Conservation (phyloP, 2,888 invertebrate genomes). For the Priocnemis perturbator region DNA sequence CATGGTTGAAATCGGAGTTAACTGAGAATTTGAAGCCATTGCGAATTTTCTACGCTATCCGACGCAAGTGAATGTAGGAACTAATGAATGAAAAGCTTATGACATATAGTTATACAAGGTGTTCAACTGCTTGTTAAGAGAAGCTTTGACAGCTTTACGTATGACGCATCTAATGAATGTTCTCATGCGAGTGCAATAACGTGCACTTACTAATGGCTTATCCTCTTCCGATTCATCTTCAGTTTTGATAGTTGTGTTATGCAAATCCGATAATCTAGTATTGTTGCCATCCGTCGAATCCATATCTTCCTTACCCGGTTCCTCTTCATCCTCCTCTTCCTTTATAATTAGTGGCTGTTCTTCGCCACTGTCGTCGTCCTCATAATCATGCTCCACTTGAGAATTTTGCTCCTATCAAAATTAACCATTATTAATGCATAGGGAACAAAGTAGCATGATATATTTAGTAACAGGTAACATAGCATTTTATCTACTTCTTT, state of each 20-base stretch:
- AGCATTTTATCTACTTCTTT: slow-evolving; percentile 44
- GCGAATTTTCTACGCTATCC: too few relatives aligned
- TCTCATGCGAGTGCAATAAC: too few relatives aligned
- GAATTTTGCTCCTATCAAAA: slow-evolving; percentile 79
- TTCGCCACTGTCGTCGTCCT: slow-evolving; percentile 73
- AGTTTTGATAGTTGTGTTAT: slow-evolving; percentile 72
- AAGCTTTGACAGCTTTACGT: too few relatives aligned
- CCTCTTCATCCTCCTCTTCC: slow-evolving; percentile 73
- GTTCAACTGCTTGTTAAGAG: background rate
- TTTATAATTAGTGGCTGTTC: slow-evolving; percentile 78
- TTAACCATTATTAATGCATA: slow-evolving; percentile 50
- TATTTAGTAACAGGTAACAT: background rate
- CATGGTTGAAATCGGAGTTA: too few relatives aligned
- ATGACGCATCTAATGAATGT: too few relatives aligned
- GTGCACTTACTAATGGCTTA: slow-evolving; percentile 80
- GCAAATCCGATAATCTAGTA: slow-evolving; percentile 70
- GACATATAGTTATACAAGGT: background rate
- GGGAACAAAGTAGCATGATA: background rate
- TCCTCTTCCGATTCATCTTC: slow-evolving; percentile 84
- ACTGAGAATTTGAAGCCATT: too few relatives aligned
- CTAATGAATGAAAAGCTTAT: too few relatives aligned
- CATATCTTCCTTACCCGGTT: slow-evolving; percentile 59
- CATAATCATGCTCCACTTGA: slow-evolving; percentile 75
- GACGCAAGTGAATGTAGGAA: too few relatives aligned
- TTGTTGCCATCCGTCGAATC: slow-evolving; percentile 68